phyloP scores from a whole-genome alignment of 2,888 invertebrate genomes.

The Ophraella communa region DNA sequence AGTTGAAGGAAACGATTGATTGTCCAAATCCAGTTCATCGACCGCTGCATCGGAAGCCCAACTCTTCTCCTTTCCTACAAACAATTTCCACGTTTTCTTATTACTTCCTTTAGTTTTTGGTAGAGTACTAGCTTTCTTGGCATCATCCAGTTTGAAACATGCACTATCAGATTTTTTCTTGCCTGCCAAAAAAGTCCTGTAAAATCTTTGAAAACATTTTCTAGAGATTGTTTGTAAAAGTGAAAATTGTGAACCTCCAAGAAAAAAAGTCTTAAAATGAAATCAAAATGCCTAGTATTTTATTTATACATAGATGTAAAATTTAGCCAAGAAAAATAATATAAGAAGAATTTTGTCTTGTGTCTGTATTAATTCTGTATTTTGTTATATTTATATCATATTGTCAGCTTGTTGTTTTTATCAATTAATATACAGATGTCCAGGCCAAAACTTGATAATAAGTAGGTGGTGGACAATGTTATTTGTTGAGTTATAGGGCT shows the following conservation, averaged over 20 bases:
- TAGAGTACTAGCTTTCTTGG: slow-evolving; percentile 53
- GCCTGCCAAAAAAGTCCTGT: slow-evolving; percentile 9
- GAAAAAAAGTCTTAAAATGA: too few species aligned
- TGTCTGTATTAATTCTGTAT: too few species aligned
- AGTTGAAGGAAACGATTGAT: slow-evolving; percentile 55
- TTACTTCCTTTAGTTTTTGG: slow-evolving; percentile 52
- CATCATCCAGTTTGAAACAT: slow-evolving; percentile 51
- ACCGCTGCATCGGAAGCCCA: slow-evolving; percentile 54
- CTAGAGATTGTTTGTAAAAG: neutral
- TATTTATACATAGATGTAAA: too few species aligned
- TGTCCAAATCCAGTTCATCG: slow-evolving; percentile 49
- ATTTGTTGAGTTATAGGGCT: too few species aligned
- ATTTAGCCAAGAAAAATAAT: too few species aligned
- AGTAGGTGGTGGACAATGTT: too few species aligned
- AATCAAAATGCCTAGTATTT: neutral
- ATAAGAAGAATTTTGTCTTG: too few species aligned
- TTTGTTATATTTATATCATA: too few species aligned
- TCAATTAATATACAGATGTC: too few species aligned
- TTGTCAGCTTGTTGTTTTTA: too few species aligned
- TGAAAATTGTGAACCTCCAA: too few species aligned
- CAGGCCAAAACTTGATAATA: too few species aligned
- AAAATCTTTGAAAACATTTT: slow-evolving; percentile 10
- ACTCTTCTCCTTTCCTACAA: slow-evolving; percentile 54
- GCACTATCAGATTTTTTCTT: slow-evolving; percentile 41
- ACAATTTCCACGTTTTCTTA: slow-evolving; percentile 56